phyloP scores from a whole-genome alignment of 2,888 invertebrate species.

The Noctua pronuba region DNA sequence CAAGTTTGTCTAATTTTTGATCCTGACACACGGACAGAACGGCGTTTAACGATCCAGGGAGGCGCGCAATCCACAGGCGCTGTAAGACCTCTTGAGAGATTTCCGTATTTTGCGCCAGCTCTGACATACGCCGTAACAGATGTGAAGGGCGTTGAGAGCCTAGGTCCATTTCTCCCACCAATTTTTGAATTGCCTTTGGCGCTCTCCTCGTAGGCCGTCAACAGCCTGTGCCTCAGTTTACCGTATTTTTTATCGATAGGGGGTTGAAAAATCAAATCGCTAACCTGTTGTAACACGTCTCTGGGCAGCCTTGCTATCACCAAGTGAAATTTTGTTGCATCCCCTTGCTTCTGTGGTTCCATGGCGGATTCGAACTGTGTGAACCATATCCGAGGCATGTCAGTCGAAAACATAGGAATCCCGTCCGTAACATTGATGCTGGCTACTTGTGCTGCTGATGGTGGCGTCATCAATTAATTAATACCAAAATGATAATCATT shows the following conservation, averaged over 20 bases:
- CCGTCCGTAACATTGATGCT: background rate
- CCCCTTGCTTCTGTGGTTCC: background rate
- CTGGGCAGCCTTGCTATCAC: background rate
- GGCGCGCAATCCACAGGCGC: too few species aligned
- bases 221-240: too few species aligned
- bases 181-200: background rate
- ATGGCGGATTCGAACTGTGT: background rate
- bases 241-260: background rate
- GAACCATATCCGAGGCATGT: constrained; percentile 4
- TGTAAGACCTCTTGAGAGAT: background rate
- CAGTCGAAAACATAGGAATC: background rate
- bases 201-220: background rate
- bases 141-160: background rate
- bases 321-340: background rate
- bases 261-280: background rate
- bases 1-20: too few species aligned
- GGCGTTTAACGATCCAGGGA: too few species aligned
- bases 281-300: background rate
- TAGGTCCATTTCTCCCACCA: background rate
- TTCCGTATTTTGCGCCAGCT: background rate
- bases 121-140: background rate
- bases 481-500: too few species aligned
- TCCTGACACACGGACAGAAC: too few species aligned
- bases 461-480: background rate
- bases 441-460: background rate